Evolutionary conservation across 37 sponge, comb jelly and placozoan species (phyloP), one percentile per base, ranked within the genome.

Genomic region (Aphrocallistes beatrix): DNA sequence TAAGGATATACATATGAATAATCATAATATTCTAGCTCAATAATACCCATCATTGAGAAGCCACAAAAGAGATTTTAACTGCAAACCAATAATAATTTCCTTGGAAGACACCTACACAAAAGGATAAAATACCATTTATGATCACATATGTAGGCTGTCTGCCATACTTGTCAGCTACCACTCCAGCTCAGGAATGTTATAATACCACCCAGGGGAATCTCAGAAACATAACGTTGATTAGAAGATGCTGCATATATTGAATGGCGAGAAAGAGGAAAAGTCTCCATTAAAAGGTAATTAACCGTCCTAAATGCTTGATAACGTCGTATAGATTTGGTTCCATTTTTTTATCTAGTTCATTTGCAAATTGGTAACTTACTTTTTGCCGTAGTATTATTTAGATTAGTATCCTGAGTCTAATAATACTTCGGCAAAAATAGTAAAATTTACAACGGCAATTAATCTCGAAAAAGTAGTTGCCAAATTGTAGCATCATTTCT

Each of bases 181-280:
- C 10, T 21, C 75, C 75, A 60, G n/a, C n/a, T 25, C 8, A 19
- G 21, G 17, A 60, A 25, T 30, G n/a, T 60, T 60, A 30, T 30
- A 60, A 30, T 60, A 60, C 75, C 75, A 60, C 3, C 17, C 34
- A 32, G 75, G 75, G 10, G 75, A 60, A 3, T 60, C 34, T 60
- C 75, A 60, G 75, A 60, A 60, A 60, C 75, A 60, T 60, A 28
- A 60, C 75, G 34, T 25, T 25, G n/a, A 60, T 60, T 60, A 60
- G 75, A 60, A 60, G 3, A 30, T 3, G 75, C 75, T 60, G 75
- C 32, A 60, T 30, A 60, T 8, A 30, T 60, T 60, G 75, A 60
- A 60, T 32, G 75, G 75, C 21, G n/a, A 30, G 6, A 60, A 60
- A 13, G 34, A 60, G 21, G n/a, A 60, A 60, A 25, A 60, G n/a